Evolutionary conservation across 2,113 vertebrate genomes (phyloP).

Genomic region (Campylomormyrus numenius): DNA sequence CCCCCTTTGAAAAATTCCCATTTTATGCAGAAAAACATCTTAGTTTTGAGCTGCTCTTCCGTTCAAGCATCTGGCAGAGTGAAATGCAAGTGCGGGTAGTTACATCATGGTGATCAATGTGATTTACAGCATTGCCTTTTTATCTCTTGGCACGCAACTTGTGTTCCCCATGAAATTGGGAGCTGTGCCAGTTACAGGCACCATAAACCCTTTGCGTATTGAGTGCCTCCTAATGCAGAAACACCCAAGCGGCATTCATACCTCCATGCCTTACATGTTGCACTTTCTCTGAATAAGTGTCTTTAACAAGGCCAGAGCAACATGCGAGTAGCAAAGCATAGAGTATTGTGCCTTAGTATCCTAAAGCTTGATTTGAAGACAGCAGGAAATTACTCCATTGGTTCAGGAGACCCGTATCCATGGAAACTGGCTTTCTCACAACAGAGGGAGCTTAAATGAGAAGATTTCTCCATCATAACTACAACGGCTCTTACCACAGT

Average conservation of each 20-base stretch:
- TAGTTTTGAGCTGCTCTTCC: not conserved
- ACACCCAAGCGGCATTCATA: not conserved
- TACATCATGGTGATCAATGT: conserved; percentile 19
- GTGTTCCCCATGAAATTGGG: conserved; percentile 23
- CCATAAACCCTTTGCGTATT: not conserved
- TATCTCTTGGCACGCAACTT: conserved; percentile 13
- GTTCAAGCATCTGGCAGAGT: conserved; percentile 1
- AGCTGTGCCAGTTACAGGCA: not conserved
- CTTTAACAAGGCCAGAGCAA: not conserved
- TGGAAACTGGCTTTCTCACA: conserved; percentile 35
- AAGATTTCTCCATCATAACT: conserved; percentile 24
- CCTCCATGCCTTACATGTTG: not conserved
- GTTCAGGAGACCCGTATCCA: conserved; percentile 42
- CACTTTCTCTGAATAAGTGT: not conserved
- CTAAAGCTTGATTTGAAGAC: conserved; percentile 22
- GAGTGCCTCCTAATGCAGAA: not conserved
- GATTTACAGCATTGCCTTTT: not conserved
- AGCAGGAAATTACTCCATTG: conserved; percentile 33
- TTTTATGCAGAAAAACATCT: conserved; percentile 4
- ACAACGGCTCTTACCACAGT: conserved; percentile 21
- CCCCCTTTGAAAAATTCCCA: not conserved
- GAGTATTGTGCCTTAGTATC: not conserved
- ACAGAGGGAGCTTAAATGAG: not conserved
- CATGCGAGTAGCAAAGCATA: not conserved
- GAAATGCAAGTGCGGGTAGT: conserved; percentile 31